A percentile compares a stretch with the other conserved stretches of the same genome.
Conservation (phyloP, 2,797 vertebrate species). For the Sardinella longiceps region DNA sequence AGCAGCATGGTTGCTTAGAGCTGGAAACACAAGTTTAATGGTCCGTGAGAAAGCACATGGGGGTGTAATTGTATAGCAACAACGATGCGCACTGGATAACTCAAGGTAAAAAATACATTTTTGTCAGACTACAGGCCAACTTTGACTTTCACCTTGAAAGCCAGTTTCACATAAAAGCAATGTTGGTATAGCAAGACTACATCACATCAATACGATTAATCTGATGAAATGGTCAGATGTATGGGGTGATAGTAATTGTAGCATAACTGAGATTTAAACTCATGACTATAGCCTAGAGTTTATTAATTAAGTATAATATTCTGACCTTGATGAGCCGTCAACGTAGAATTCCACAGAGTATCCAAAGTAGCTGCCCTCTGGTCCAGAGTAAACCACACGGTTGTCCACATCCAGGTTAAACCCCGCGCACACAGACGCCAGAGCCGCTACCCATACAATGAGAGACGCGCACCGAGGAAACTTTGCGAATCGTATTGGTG, state of each 20-base stretch:
- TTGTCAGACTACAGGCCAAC: background rate
- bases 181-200: background rate
- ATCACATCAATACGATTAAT: background rate
- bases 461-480: background rate
- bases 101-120: background rate
- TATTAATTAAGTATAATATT: constrained; percentile 8
- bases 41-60: background rate
- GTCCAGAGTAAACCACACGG: constrained; percentile 81
- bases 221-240: background rate
- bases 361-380: constrained; percentile 86
- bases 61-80: background rate
- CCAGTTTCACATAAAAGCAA: background rate
- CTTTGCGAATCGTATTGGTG: constrained; percentile 47
- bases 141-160: background rate
- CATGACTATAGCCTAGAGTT: background rate
- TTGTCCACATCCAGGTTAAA: constrained; percentile 88
- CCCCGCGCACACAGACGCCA: constrained; percentile 61
- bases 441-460: constrained; percentile 16
- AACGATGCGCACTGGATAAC: background rate
- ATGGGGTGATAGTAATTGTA: background rate
- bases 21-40: background rate
- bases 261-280: background rate
- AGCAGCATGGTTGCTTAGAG: background rate
- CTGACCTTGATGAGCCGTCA: constrained; percentile 81
- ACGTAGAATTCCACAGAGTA: constrained; percentile 91